phyloP scores from a whole-genome alignment of 2,113 vertebrate species.

The Scortum barcoo region DNA sequence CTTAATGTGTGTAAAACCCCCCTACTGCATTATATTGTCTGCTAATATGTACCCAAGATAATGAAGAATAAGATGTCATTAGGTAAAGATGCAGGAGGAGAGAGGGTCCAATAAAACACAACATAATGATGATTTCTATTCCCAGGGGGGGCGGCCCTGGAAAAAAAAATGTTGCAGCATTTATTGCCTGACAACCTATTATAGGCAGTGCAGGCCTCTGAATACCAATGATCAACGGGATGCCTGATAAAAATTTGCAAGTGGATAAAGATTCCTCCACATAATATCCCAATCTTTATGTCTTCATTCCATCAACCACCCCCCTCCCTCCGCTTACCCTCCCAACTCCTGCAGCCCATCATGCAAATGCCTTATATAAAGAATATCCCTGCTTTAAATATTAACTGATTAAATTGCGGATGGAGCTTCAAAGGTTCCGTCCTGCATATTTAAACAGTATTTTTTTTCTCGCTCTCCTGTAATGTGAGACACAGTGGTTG shows the following conservation, averaged over 20 bases:
- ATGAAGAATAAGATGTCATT: slow-evolving; percentile 25
- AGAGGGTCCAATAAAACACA: slow-evolving; percentile 64
- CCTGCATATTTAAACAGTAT: slow-evolving; percentile 73
- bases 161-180: slow-evolving; percentile 63
- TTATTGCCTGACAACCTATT: slow-evolving; percentile 73
- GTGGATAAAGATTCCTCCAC: slow-evolving; percentile 52
- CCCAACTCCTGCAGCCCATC: slow-evolving; percentile 41
- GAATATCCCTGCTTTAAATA: slow-evolving; percentile 79
- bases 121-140: slow-evolving; percentile 67
- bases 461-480: slow-evolving; percentile 26
- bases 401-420: slow-evolving; percentile 77
- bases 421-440: slow-evolving; percentile 77
- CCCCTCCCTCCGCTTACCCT: neutral
- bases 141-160: slow-evolving; percentile 35
- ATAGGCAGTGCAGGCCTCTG: slow-evolving; percentile 39
- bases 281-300: slow-evolving; percentile 37
- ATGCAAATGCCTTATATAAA: slow-evolving; percentile 66
- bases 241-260: slow-evolving; percentile 35
- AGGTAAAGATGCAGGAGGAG: slow-evolving; percentile 48
- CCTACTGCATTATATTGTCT: slow-evolving; percentile 12
- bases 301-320: slow-evolving; percentile 32
- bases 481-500: slow-evolving; percentile 61
- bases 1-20: neutral
- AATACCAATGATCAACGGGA: slow-evolving; percentile 73
- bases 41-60: slow-evolving; percentile 28